Base-by-base conservation (phyloP, 2,113 vertebrate genomes). In the Lota lota region DNA sequence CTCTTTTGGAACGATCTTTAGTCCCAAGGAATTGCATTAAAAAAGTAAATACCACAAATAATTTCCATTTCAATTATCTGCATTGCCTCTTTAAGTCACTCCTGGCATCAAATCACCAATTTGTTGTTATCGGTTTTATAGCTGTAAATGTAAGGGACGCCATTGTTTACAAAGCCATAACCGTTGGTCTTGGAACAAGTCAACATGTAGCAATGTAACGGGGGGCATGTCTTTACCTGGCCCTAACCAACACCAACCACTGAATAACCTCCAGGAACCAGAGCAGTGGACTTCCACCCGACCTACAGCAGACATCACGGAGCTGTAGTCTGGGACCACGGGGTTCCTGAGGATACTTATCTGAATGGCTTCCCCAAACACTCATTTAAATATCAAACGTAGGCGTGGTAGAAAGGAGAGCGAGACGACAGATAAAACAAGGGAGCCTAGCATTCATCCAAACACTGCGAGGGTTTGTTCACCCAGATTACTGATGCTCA, bases 301-400 rank as follows among this genome's bases (percentile, higher is more conserved):
- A 70, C 68, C 59, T 33, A 69, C 70, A 64, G 24, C 67, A 3
- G 16, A 68, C 74, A 63, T 59, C 58, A 12, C 58, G 20, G 16
- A 17, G 20, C 60, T 76, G 73, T 84, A 80, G 79, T 77, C 85
- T 80, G 74, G 75, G 77, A 47, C 75, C 73, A 76, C 71, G 68
- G 63, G 47, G 57, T 67, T 74, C 62, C 76, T 69, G 73, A 47
- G 40, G 40, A 47, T 14, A 47, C 66, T 66, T 79, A 53, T 74
- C 70, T 71, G 66, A 81, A 74, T 7, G 28, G 68, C 78, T 72
- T 57, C 73, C 77, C 75, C 72, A 73, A 80, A 59, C 62, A 63
- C 68, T 62, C 64, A 87, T 85, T 81, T 82, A 68, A 87, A 88
- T 86, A 80, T 84, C 75, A 85, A 86, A 86, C 77, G 70, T 63